Conservation (phyloP, 2,888 invertebrate species). For the Leucoptera coffeella region DNA sequence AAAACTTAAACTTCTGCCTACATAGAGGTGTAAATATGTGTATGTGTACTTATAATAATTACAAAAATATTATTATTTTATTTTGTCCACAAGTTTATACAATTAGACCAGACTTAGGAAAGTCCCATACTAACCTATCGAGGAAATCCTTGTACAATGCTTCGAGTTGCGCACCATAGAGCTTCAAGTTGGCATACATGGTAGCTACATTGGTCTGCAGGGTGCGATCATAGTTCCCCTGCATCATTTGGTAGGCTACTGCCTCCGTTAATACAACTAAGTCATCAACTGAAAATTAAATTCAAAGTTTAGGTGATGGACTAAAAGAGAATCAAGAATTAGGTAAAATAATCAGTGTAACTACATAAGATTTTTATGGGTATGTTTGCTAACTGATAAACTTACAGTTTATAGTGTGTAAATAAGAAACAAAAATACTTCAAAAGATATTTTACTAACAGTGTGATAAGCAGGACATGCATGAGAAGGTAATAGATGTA, state of each 20-base stretch:
- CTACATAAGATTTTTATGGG: too few relatives aligned
- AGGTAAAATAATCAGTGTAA: too few relatives aligned
- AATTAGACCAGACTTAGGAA: slow-evolving; percentile 3
- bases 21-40: not conserved
- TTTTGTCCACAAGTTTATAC: not conserved
- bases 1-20: not conserved
- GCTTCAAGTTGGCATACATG: slow-evolving; percentile 75
- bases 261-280: slow-evolving; percentile 77
- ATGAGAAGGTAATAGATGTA: too few relatives aligned
- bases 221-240: slow-evolving; percentile 64
- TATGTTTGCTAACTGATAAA: too few relatives aligned
- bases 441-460: too few relatives aligned
- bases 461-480: too few relatives aligned
- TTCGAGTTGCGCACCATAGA: slow-evolving; percentile 76
- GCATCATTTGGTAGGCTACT: slow-evolving; percentile 70
- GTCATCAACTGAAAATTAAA: slow-evolving; percentile 67
- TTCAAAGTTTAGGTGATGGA: too few relatives aligned
- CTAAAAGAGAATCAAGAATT: too few relatives aligned
- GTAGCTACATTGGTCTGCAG: slow-evolving; percentile 69
- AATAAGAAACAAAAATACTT: too few relatives aligned
- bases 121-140: slow-evolving; percentile 47
- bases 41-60: not conserved
- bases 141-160: slow-evolving; percentile 78
- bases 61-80: not conserved
- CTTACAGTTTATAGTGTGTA: too few relatives aligned